Conservation (phyloP, 2,797 vertebrate genomes). For the Fundulus diaphanus region DNA sequence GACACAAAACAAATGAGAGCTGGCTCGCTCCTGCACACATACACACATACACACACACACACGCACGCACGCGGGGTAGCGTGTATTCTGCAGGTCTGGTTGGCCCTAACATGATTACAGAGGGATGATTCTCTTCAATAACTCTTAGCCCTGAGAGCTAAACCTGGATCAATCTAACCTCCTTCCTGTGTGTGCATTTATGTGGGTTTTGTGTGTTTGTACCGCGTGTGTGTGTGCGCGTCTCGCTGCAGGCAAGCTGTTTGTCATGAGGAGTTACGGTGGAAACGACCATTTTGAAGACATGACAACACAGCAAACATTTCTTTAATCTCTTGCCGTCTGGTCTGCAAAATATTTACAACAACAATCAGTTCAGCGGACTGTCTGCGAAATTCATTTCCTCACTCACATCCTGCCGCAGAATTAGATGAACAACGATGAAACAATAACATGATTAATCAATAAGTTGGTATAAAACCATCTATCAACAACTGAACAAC, state of each 20-base stretch:
- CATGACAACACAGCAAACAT: conserved; percentile 27
- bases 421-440: neutral
- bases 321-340: conserved; percentile 5
- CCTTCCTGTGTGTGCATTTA: conserved; percentile 69
- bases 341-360: conserved; percentile 9
- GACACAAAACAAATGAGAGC: conserved; percentile 72
- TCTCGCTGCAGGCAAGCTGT: conserved; percentile 63
- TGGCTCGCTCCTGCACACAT: conserved; percentile 29
- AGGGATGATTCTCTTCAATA: conserved; percentile 86
- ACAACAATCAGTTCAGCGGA: neutral
- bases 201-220: conserved; percentile 22
- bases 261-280: conserved; percentile 58
- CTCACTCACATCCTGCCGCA: neutral
- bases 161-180: conserved; percentile 84
- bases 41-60: conserved; percentile 21
- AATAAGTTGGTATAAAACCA: neutral
- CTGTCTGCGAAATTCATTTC: conserved; percentile 6
- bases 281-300: conserved; percentile 45
- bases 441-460: conserved; percentile 7
- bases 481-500: conserved; percentile 8
- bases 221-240: conserved; percentile 25
- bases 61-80: conserved; percentile 25
- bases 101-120: conserved; percentile 84
- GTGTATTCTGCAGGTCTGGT: conserved; percentile 78
- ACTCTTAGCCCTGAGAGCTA: conserved; percentile 86